Evolutionary conservation across 2,797 vertebrate species (phyloP).

Genomic region (Furcifer pardalis): DNA sequence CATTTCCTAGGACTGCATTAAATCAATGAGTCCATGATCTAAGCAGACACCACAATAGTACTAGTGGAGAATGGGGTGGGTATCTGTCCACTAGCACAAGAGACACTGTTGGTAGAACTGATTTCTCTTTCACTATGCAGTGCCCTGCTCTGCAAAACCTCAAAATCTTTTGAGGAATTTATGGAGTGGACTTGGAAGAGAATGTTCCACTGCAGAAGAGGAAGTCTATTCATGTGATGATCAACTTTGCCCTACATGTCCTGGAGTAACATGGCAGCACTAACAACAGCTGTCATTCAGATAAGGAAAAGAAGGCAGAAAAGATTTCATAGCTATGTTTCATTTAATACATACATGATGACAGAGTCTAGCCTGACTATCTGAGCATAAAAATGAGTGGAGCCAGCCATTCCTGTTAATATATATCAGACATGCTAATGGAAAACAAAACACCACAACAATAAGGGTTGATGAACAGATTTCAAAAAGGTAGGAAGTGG

Average conservation of each 20-base stretch:
- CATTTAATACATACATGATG: no score
- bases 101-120: not conserved
- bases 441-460: not conserved
- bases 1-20: not conserved
- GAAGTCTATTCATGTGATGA: not conserved
- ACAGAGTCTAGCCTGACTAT: not conserved
- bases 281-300: not conserved
- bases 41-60: not conserved
- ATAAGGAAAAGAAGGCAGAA: no score
- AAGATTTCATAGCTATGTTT: no score
- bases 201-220: not conserved
- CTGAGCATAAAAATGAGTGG: constrained; percentile 5
- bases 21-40: not conserved
- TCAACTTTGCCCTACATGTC: not conserved
- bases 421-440: not conserved
- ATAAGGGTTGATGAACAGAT: not conserved
- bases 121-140: not conserved
- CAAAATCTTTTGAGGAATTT: not conserved
- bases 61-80: not conserved
- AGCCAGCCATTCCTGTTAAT: not conserved
- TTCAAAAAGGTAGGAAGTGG: no score
- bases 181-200: not conserved
- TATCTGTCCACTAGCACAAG: not conserved
- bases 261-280: not conserved
- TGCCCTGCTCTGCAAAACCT: not conserved